These are phyloP conservation scores for Scophthalmus maximus DNA, from an alignment of 2,113 vertebrate genomes.

Conservation along the genomic window DNA sequence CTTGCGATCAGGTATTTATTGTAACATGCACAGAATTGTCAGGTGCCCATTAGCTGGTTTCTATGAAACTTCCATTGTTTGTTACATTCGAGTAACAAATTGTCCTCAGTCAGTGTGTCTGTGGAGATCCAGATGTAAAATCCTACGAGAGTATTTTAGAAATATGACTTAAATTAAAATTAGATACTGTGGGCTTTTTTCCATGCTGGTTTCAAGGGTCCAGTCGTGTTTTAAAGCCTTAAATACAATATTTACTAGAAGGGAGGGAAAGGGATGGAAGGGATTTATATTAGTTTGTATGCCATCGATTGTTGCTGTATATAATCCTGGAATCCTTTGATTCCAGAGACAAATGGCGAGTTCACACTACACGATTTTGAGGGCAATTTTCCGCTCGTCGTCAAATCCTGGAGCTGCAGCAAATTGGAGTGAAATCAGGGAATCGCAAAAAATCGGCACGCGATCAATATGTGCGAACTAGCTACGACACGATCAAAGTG, in stretches of 20 bases:
- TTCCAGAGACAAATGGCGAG: too few species aligned
- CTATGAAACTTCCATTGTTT: slow-evolving; percentile 91
- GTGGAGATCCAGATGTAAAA: slow-evolving; percentile 14
- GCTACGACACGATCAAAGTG: too few species aligned
- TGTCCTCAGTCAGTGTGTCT: slow-evolving; percentile 41
- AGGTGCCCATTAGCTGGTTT: slow-evolving; percentile 86
- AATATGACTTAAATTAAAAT: background rate
- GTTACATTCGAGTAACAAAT: slow-evolving; percentile 83
- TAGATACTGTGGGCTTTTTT: background rate
- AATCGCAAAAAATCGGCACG: too few species aligned
- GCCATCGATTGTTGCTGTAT: too few species aligned
- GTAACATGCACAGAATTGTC: slow-evolving; percentile 43
- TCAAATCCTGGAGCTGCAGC: too few species aligned
- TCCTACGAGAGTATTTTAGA: background rate
- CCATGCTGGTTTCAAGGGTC: background rate
- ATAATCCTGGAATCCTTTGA: too few species aligned
- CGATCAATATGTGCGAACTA: too few species aligned
- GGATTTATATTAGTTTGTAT: too few species aligned
- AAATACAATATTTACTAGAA: background rate
- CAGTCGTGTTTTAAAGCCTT: too few species aligned
- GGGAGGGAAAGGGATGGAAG: background rate
- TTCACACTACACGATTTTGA: too few species aligned
- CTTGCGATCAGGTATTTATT: slow-evolving; percentile 43
- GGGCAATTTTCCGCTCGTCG: too few species aligned
- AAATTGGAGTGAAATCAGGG: too few species aligned